These are phyloP conservation scores for Chloroceryle inda DNA, from an alignment of 2,797 vertebrate genomes.

Conservation along the genomic window DNA sequence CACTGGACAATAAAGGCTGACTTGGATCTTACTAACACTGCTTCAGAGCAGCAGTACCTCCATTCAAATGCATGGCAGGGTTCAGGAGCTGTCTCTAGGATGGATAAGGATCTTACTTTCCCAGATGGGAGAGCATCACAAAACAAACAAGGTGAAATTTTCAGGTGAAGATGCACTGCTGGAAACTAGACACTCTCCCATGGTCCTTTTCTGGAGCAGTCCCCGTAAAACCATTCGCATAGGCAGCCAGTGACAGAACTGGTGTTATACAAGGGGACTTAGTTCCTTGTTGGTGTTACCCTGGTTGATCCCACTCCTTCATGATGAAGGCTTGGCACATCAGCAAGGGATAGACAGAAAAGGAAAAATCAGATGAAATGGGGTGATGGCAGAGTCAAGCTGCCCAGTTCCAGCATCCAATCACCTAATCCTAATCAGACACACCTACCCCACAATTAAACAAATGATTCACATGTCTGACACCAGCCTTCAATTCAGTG, in stretches of 20 bases:
- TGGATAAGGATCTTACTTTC: background rate
- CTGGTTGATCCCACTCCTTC: background rate
- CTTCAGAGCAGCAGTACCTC: background rate
- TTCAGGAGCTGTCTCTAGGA: background rate
- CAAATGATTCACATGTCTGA: background rate
- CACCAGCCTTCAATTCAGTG: background rate
- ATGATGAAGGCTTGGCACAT: background rate
- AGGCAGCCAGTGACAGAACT: background rate
- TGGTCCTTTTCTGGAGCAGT: background rate
- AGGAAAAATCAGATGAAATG: background rate
- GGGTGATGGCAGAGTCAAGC: background rate
- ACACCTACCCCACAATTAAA: background rate
- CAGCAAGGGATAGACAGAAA: background rate
- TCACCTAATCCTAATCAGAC: background rate
- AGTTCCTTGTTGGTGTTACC: background rate
- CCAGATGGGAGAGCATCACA: background rate
- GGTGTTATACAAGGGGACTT: background rate
- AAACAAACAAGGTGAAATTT: background rate
- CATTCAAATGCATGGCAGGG: background rate
- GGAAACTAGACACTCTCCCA: background rate
- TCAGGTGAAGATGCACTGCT: background rate
- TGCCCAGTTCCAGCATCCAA: background rate
- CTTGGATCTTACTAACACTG: background rate
- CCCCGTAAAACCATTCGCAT: background rate
- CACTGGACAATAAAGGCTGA: background rate